A percentile compares a stretch with the other conserved stretches of the same genome.
Conservation (phyloP, 2,888 invertebrate genomes). For the Idaea biselata region DNA sequence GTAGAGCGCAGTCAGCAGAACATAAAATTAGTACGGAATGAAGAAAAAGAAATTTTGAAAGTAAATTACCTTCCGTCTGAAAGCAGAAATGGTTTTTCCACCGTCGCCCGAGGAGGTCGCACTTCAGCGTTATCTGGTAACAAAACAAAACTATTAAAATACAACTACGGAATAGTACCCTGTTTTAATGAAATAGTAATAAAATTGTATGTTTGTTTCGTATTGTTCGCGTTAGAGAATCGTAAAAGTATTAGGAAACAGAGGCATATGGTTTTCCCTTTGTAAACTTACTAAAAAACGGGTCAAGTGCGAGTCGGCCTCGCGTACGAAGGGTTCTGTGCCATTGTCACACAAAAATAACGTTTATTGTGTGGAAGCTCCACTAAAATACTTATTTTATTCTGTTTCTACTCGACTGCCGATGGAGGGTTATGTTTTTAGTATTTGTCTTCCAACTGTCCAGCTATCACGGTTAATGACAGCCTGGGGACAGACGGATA, state of each 20-base stretch:
- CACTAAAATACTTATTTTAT: too few relatives aligned
- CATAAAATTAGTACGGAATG: not conserved
- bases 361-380: too few relatives aligned
- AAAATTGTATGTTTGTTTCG: not conserved
- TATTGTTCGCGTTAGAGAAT: not conserved
- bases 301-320: too few relatives aligned
- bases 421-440: too few relatives aligned
- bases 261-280: not conserved
- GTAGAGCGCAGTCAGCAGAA: too few relatives aligned
- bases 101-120: conserved; percentile 84
- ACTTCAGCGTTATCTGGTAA: conserved; percentile 56
- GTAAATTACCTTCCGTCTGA: conserved; percentile 85
- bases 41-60: not conserved
- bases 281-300: not conserved
- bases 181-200: not conserved
- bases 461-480: too few relatives aligned
- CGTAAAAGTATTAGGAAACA: not conserved
- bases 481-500: too few relatives aligned
- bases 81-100: conserved; percentile 91
- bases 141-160: conserved; percentile 17
- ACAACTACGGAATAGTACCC: not conserved
- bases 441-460: too few relatives aligned
- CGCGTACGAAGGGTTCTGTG: too few relatives aligned
- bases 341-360: too few relatives aligned
- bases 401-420: too few relatives aligned